Evolutionary conservation across 2,888 invertebrate species (phyloP), one percentile per base, ranked within the genome.

Genomic region (Ecliptopera silaceata): DNA sequence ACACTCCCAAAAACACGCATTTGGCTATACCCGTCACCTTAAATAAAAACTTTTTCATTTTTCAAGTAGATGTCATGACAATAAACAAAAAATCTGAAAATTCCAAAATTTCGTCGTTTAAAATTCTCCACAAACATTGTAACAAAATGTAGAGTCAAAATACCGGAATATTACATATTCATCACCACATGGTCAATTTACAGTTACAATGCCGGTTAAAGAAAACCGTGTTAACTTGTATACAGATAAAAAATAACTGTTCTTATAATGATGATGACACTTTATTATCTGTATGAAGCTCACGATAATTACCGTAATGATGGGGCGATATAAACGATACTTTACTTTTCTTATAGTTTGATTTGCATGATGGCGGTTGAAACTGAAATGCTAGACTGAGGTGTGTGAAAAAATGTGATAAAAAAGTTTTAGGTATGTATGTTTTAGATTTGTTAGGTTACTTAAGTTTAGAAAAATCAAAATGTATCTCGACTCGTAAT

Each of bases 241-340:
- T 26, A 31, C 41, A 34, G 32, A 47, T 51, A 43, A 48, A 52
- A 46, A 51, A 56, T 26, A 50, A 43, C 54, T 42, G 58, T 49
- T 54, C 52, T 12, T 41, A 18, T 58, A 47, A 54, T 50, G 42
- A 48, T 59, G 46, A 50, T 54, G 58, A 58, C 45, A 54, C 46
- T 45, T 52, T 34, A 58, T 58, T 49, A 45, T 13, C 44, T 17
- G 34, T 50, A 39, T 36, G 29, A 26, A 32, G 29, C 36, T 22
- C 20, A 8, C 3, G 5, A 13, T 32, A 31, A 54, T 46, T 45
- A 49, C 17, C 49, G 39, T 48, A 34, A 52, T 52, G 17, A 43
- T 26, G 32, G 15, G 36, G 42, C 22, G 6, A 43, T 32, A 13
- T 29, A 12, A 41, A 26, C n/a, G 38, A 29, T 34, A 34, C n/a